A percentile compares a stretch with the other conserved stretches of the same genome.
Conservation (phyloP, 2,113 vertebrate species). For the Clinocottus analis region DNA sequence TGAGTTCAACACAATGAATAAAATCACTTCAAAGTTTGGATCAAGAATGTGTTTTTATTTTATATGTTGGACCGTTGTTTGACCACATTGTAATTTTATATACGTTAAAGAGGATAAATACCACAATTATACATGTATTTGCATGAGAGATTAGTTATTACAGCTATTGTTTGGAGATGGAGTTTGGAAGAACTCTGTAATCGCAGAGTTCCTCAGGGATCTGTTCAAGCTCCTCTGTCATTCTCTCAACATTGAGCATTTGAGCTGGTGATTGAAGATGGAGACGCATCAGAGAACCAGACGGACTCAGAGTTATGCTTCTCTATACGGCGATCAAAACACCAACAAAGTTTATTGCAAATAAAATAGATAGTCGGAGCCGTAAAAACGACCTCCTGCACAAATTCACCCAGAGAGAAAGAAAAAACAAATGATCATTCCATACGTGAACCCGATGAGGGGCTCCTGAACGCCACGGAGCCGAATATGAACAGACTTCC, state of each 20-base stretch:
- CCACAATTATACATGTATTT: background rate
- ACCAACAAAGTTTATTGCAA: conserved; percentile 79
- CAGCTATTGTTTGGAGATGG: background rate
- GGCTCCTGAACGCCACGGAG: conserved; percentile 45
- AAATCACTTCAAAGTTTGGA: no score
- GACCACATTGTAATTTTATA: no score
- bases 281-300: background rate
- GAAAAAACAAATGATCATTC: conserved; percentile 19
- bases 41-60: background rate
- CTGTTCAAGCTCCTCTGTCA: background rate
- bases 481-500: conserved; percentile 28
- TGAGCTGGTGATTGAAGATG: no score
- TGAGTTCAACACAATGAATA: no score
- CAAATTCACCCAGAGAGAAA: conserved; percentile 55
- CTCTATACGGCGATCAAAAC: conserved; percentile 69
- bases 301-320: conserved; percentile 50
- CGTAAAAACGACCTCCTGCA: conserved; percentile 46
- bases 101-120: no score
- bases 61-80: no score
- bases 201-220: background rate
- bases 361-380: conserved; percentile 53
- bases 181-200: no score
- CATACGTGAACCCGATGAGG: conserved; percentile 41
- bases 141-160: background rate
- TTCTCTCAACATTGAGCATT: background rate